phyloP scores from a whole-genome alignment of 2,797 vertebrate genomes.

The Cyclura pinguis region DNA sequence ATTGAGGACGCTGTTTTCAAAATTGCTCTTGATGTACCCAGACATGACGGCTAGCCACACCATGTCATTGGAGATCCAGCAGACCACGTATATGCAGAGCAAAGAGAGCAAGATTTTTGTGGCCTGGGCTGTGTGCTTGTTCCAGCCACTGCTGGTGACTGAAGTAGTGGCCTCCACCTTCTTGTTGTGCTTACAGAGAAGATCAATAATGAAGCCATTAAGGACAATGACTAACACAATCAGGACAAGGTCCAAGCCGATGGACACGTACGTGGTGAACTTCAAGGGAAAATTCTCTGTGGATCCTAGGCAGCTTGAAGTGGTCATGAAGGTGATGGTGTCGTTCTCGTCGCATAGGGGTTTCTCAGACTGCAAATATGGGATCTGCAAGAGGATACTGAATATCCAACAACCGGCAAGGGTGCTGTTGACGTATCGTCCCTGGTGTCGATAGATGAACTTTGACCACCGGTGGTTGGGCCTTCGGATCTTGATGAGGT shows the following conservation, averaged over 20 bases:
- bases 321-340: conserved; percentile 9
- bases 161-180: conserved; percentile 36
- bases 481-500: conserved; percentile 61
- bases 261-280: conserved; percentile 7
- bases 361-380: conserved; percentile 40
- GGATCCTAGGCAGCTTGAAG: conserved; percentile 42
- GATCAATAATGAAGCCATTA: conserved; percentile 47
- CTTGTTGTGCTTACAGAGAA: conserved; percentile 51
- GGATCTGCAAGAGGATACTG: conserved; percentile 49
- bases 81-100: conserved; percentile 44
- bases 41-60: conserved; percentile 45
- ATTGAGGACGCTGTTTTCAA: conserved; percentile 37
- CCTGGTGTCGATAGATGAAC: conserved; percentile 37
- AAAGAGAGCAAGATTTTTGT: conserved; percentile 46
- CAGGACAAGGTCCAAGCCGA: conserved; percentile 53
- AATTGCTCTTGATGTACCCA: conserved; percentile 20
- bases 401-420: conserved; percentile 49
- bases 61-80: conserved; percentile 55
- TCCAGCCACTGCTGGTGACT: not conserved
- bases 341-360: not conserved
- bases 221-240: conserved; percentile 42
- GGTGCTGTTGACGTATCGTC: conserved; percentile 21
- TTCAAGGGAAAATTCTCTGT: conserved; percentile 32
- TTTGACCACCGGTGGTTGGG: conserved; percentile 41
- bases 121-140: conserved; percentile 37